A percentile compares a stretch with the other conserved stretches of the same genome.
Evolutionary conservation across 2,113 vertebrate genomes (phyloP).

Genomic region (Solea senegalensis): DNA sequence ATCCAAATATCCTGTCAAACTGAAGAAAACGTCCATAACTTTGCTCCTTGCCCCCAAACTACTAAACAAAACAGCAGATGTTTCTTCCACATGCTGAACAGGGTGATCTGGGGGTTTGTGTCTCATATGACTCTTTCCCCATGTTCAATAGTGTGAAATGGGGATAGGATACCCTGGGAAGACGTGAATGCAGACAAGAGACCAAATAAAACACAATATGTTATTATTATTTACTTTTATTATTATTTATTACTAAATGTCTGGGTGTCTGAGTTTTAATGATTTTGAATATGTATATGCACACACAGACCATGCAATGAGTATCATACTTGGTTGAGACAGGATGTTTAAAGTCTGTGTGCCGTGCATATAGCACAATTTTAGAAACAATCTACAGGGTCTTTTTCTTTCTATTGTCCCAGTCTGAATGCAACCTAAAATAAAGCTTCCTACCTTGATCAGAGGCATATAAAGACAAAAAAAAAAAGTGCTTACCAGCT

Average conservation of each 20-base stretch:
- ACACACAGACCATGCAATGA: background rate
- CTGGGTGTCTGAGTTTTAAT: background rate
- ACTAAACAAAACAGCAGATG: conserved; percentile 51
- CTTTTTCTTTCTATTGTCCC: too few relatives aligned
- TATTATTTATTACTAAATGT: background rate
- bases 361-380: background rate
- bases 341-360: background rate
- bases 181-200: conserved; percentile 1
- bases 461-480: background rate
- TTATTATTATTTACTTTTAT: too few relatives aligned
- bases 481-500: conserved; percentile 87
- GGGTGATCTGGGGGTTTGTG: conserved; percentile 41
- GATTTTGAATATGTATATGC: too few relatives aligned
- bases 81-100: conserved; percentile 53
- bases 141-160: conserved; percentile 12
- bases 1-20: conserved; percentile 29
- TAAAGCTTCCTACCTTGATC: background rate
- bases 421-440: background rate
- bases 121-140: conserved; percentile 35
- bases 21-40: conserved; percentile 34
- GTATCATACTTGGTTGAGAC: background rate
- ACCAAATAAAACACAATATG: background rate
- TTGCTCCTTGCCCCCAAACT: conserved; percentile 15
- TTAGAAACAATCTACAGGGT: background rate
- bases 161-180: conserved; percentile 8